Evolutionary conservation across 1,140 invertebrate species (phyloP), one percentile per base, ranked within the genome.

Genomic region (Drosophila pseudoananassae): DNA sequence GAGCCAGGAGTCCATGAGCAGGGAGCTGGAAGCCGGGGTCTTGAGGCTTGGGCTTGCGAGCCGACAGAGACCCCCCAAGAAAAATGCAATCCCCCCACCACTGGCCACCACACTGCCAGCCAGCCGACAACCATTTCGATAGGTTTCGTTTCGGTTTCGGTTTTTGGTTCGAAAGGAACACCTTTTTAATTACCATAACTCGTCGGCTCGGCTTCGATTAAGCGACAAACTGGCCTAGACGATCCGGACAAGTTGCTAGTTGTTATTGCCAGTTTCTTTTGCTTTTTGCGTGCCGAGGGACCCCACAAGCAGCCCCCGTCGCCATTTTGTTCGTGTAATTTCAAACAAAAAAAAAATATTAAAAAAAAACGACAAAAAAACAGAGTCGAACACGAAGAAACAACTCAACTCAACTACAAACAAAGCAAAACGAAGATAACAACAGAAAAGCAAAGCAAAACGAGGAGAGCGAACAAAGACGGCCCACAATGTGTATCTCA

Each of bases 101-200:
- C 33, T 10, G 3, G 8, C 31, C 33, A 20, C 20, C n/a, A n/a
- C n/a, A n/a, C n/a, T n/a, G n/a, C n/a, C 20, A 20, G 20, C 20
- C 20, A 20, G 20, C 20, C 20, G 20, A 20, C 20, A 20, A 20
- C 61, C 65, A 68, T 65, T 61, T 61, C 57, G 55, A 66, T 64
- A 31, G 59, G 31, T 40, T 65, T 65, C 64, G 59, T 50, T 66
- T 25, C 46, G 59, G 43, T 10, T 33, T 57, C 23, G 25, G 59
- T 45, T 27, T 36, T 63, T 58, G 64, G 78, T 77, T 77, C 82
- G 70, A 59, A 78, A 88, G 78, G 83, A 88, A 88, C 83, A 88
- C 83, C 83, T 88, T 88, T 88, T 88, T 88, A 88, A 88, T 88
- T 88, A 88, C 83, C 83, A 88, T 88, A 88, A 88, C 83, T 88